Conservation (phyloP, 2,113 vertebrate species). For the Periophthalmus modestus region DNA sequence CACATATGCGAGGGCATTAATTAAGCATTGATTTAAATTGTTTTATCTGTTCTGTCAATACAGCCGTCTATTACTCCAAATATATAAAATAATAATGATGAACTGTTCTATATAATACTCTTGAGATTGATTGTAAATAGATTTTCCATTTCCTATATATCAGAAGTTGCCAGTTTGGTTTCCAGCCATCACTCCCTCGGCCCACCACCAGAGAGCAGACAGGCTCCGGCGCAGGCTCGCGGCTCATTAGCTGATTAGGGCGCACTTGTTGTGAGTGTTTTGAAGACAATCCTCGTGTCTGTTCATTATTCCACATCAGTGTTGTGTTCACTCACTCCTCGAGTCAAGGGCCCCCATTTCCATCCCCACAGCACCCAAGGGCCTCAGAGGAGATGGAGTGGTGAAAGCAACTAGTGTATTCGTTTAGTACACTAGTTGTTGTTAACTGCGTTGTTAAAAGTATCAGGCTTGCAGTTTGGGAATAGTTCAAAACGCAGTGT, state of each 20-base stretch:
- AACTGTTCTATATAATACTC: too few species aligned
- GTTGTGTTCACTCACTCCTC: slow-evolving; percentile 8
- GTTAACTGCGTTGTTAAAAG: background rate
- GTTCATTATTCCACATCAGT: slow-evolving; percentile 13
- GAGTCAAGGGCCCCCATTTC: slow-evolving; percentile 1
- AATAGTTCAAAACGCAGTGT: background rate
- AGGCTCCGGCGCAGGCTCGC: slow-evolving; percentile 47
- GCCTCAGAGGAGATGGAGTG: background rate
- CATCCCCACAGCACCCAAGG: background rate
- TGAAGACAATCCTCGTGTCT: background rate
- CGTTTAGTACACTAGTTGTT: background rate
- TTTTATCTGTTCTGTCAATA: too few species aligned
- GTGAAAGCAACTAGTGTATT: background rate
- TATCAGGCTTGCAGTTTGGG: background rate
- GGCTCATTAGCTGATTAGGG: slow-evolving; percentile 4
- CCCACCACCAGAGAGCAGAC: slow-evolving; percentile 79
- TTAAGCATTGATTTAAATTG: too few species aligned
- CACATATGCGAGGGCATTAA: too few species aligned
- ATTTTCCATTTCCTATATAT: background rate
- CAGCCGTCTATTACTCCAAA: too few species aligned
- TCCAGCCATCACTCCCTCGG: background rate
- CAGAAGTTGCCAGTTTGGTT: too few species aligned
- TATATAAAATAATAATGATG: too few species aligned
- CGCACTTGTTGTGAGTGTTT: slow-evolving; percentile 11
- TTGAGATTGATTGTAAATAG: background rate